phyloP scores from a whole-genome alignment of 2,888 invertebrate species.

The Quadroppia sp. region DNA sequence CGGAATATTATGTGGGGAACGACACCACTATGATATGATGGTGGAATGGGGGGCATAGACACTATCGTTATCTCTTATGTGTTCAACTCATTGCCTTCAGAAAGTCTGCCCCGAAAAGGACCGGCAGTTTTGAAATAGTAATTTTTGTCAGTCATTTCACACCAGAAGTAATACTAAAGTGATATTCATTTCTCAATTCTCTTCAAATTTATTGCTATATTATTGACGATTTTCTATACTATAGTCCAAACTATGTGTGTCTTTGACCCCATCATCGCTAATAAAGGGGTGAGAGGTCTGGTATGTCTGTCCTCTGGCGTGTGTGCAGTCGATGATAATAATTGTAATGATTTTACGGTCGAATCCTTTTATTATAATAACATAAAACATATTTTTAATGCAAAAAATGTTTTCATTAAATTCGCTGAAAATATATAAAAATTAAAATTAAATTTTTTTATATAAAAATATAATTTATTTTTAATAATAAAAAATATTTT shows the following conservation, averaged over 20 bases:
- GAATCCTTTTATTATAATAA: conserved; percentile 3
- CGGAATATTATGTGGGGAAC: neutral
- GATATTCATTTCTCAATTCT: neutral
- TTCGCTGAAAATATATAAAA: too few species aligned
- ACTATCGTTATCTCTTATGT: too few species aligned
- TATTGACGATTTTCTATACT: neutral
- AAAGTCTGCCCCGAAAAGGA: too few species aligned
- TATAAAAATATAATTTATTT: neutral
- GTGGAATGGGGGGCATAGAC: too few species aligned
- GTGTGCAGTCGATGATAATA: neutral
- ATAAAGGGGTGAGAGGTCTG: neutral
- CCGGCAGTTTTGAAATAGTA: too few species aligned
- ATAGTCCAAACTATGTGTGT: neutral
- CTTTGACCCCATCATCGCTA: neutral
- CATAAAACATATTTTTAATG: too few species aligned
- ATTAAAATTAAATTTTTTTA: neutral
- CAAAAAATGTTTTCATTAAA: too few species aligned
- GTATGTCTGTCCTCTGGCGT: neutral
- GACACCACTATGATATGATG: too few species aligned
- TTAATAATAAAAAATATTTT: neutral
- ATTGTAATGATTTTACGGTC: neutral
- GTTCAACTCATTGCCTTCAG: too few species aligned
- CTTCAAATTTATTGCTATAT: neutral
- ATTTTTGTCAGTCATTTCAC: too few species aligned
- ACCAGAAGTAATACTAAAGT: too few species aligned